A percentile compares a stretch with the other conserved stretches of the same genome.
phyloP scores from a whole-genome alignment of 1,140 invertebrate genomes.

The Drosophila repleta region DNA sequence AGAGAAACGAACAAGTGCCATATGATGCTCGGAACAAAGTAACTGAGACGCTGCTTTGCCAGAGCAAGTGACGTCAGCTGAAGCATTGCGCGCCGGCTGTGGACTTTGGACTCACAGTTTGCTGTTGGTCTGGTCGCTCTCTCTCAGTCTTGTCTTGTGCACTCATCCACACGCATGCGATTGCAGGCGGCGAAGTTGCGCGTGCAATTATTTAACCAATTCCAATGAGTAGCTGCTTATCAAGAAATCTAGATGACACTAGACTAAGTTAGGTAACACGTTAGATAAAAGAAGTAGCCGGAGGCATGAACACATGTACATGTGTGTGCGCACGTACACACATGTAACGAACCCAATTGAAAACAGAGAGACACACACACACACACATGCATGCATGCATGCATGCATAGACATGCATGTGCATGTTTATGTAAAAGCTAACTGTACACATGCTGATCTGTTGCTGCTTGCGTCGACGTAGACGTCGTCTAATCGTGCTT shows the following conservation, averaged over 20 bases:
- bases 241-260: constrained; percentile 22
- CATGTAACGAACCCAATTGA: constrained; percentile 1
- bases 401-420: too few species aligned
- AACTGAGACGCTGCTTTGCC: constrained; percentile 42
- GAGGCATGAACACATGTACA: neutral
- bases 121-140: constrained; percentile 31
- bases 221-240: constrained; percentile 25
- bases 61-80: constrained; percentile 60
- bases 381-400: neutral
- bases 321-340: neutral
- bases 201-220: constrained; percentile 22
- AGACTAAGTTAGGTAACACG: neutral
- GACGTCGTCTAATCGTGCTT: constrained; percentile 38
- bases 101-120: constrained; percentile 59
- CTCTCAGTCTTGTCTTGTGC: neutral
- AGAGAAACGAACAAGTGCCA: constrained; percentile 32
- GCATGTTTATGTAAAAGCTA: constrained; percentile 4
- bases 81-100: constrained; percentile 28
- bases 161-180: neutral
- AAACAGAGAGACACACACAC: neutral
- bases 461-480: constrained; percentile 3
- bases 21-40: constrained; percentile 46
- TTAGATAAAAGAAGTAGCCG: constrained; percentile 6
- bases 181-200: constrained; percentile 15
- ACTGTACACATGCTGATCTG: constrained; percentile 22